Percentiles rank a stretch among this genome's conserved stretches.
phyloP scores from a whole-genome alignment of 2,113 vertebrate species.

The Hylia prasina region DNA sequence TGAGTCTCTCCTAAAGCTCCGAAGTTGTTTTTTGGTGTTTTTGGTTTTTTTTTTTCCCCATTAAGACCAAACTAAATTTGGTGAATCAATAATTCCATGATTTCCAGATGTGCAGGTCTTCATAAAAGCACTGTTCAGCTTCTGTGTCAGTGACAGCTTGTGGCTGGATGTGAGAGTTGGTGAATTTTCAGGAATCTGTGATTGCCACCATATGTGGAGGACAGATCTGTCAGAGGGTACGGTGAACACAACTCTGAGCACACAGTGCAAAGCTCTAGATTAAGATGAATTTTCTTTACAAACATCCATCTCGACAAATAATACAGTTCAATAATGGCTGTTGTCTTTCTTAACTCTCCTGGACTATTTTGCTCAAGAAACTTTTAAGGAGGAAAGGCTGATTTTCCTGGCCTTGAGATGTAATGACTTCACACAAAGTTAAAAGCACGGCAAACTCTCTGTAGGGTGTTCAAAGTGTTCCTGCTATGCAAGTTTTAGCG shows the following conservation, averaged over 20 bases:
- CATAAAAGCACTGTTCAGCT: neutral
- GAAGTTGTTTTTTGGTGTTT: neutral
- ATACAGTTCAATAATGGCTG: neutral
- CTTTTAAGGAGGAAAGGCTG: neutral
- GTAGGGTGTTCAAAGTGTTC: neutral
- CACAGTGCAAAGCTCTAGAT: neutral
- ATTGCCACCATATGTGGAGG: neutral
- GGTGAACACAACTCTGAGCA: neutral
- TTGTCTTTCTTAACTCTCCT: neutral
- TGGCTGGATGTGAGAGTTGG: neutral
- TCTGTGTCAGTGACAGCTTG: neutral
- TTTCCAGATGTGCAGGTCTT: neutral
- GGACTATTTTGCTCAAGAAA: neutral
- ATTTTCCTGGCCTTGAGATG: neutral
- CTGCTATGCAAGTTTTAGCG: neutral
- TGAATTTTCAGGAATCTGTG: neutral
- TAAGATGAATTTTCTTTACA: neutral
- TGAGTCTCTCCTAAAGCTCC: neutral
- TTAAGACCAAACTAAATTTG: neutral
- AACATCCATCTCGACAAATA: neutral
- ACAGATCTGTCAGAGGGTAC: neutral
- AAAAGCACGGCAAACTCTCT: neutral
- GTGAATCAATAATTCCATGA: neutral
- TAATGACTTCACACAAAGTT: neutral
- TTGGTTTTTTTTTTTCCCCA: neutral